Conservation (phyloP, 92 coral and sea anemone genomes). For the Phymanthus crucifer region DNA sequence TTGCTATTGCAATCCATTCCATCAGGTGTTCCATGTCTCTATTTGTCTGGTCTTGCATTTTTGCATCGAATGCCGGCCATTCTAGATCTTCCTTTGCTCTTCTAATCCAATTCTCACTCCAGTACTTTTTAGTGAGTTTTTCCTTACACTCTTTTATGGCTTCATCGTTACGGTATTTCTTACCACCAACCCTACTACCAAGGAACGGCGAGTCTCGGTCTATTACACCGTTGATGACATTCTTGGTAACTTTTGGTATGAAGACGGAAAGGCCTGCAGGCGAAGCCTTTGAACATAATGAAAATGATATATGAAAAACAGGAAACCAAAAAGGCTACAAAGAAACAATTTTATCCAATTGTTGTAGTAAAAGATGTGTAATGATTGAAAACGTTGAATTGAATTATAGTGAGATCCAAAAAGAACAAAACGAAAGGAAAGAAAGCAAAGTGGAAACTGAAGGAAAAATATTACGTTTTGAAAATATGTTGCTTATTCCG, state of each 20-base stretch:
- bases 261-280: slow-evolving; percentile 31
- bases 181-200: background rate
- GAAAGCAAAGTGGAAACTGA: too few relatives aligned
- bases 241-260: slow-evolving; percentile 15
- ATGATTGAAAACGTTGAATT: too few relatives aligned
- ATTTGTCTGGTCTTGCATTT: slow-evolving; percentile 37
- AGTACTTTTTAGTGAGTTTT: background rate
- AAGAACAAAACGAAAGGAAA: too few relatives aligned
- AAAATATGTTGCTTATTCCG: too few relatives aligned
- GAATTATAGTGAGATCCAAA: too few relatives aligned
- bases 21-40: slow-evolving; percentile 40
- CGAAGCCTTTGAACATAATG: slow-evolving; percentile 3
- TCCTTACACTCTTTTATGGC: background rate
- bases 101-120: slow-evolving; percentile 33
- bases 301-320: background rate
- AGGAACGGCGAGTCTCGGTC: slow-evolving; percentile 13
- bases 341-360: background rate
- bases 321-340: background rate
- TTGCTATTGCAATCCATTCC: slow-evolving; percentile 67
- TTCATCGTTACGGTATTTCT: background rate
- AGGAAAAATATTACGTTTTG: too few relatives aligned
- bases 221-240: slow-evolving; percentile 7
- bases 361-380: too few relatives aligned
- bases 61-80: slow-evolving; percentile 57
- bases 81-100: slow-evolving; percentile 39